Evolutionary conservation across 1,140 invertebrate species (phyloP), one percentile per base, ranked within the genome.

Genomic region (Lithobius niger): DNA sequence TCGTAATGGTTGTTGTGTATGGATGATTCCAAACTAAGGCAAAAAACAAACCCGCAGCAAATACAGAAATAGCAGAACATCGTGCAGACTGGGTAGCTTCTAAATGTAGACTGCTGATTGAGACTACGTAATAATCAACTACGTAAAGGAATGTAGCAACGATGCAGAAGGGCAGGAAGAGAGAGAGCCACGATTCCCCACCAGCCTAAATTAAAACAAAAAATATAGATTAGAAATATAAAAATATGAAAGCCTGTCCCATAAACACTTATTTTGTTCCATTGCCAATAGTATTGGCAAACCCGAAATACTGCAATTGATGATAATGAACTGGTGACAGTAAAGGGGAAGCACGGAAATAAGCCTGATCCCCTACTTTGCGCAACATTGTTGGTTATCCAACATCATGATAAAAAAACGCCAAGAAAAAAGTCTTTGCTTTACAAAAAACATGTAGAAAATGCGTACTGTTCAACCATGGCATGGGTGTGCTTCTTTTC

Each of bases 121-220:
- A 60, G 36, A 71, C 68, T 10, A 73, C 65, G 57, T 73, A 73
- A 60, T 66, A 73, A 65, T 73, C 70, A 26, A 72, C 42, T 22
- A 71, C 57, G 44, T 69, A 63, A 6, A 71, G 60, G 57, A 67
- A 65, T 16, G 71, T 28, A 22, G 67, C 62, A n/a, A 69, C 64
- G 1, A 70, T 54, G 18, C 62, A 28, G 13, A 71, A 52, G 0
- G 69, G 69, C 13, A 72, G 59, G 6, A 72, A 22, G 2, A 69
- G 24, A 42, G 62, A 65, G n/a, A 64, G 18, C 66, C 64, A 69
- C 2, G 69, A 70, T 18, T 31, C 49, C 40, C 62, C 55, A 6
- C 65, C 59, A 21, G 65, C 60, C 56, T 47, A 60, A 64, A 67
- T 60, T 36, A 36, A 36, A 36, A 36, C 31, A 36, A 36, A 36